Conservation (phyloP, 2,888 invertebrate genomes). For the Hipparchia sbordonii region DNA sequence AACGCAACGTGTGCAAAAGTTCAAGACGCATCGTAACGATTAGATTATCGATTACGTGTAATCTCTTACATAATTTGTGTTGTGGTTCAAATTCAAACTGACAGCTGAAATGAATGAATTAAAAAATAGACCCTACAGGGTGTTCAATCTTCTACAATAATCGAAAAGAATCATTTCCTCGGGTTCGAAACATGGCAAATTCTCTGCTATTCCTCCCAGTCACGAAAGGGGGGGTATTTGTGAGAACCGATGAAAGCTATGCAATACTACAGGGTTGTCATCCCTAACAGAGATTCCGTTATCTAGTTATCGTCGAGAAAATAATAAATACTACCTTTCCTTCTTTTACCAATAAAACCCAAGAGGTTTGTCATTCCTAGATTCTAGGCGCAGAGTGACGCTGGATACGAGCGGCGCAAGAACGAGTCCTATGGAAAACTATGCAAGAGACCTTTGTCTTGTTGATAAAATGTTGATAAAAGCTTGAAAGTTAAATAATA, state of each 20-base stretch:
- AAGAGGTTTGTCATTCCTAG: too few species aligned
- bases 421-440: too few species aligned
- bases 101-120: slow-evolving; percentile 22
- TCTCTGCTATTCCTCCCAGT: slow-evolving; percentile 24
- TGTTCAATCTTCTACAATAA: neutral
- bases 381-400: too few species aligned
- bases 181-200: slow-evolving; percentile 4
- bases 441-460: too few species aligned
- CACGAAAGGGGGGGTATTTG: slow-evolving; percentile 62
- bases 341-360: too few species aligned
- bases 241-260: slow-evolving; percentile 78
- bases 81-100: slow-evolving; percentile 39
- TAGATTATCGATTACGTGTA: slow-evolving; percentile 56
- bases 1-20: slow-evolving; percentile 56
- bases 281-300: slow-evolving; percentile 53
- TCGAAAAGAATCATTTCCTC: neutral
- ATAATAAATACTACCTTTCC: slow-evolving; percentile 1
- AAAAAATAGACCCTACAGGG: neutral
- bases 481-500: neutral
- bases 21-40: slow-evolving; percentile 60
- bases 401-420: too few species aligned
- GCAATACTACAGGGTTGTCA: slow-evolving; percentile 73
- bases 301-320: slow-evolving; percentile 5
- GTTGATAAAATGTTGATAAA: too few species aligned
- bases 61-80: slow-evolving; percentile 55